Percentiles rank a stretch among this genome's conserved stretches.
Evolutionary conservation across 1,140 invertebrate species (phyloP).

Genomic region (Drosophila repletoides): DNA sequence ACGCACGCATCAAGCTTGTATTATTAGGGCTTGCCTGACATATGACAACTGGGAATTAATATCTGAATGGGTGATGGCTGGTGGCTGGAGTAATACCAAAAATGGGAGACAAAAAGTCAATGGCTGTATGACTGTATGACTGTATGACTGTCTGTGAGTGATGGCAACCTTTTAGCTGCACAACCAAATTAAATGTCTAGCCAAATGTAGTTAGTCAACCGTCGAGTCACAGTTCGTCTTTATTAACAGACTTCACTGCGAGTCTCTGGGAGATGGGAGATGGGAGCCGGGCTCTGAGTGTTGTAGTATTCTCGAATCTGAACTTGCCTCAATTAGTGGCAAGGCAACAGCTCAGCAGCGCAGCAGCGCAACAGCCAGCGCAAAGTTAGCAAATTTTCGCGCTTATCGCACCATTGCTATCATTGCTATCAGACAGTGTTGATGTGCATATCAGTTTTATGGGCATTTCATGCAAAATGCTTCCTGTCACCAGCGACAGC

Average conservation of each 20-base stretch:
- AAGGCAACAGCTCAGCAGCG: background rate
- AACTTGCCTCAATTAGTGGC: constrained; percentile 36
- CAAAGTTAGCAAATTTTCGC: constrained; percentile 56
- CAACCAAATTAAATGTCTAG: constrained; percentile 71
- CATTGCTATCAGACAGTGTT: constrained; percentile 61
- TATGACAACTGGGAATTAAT: constrained; percentile 79
- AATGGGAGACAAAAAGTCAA: constrained; percentile 46
- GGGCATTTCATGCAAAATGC: constrained; percentile 79
- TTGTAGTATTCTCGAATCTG: constrained; percentile 2
- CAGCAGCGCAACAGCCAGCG: background rate
- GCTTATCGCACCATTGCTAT: constrained; percentile 61
- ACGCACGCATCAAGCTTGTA: constrained; percentile 68
- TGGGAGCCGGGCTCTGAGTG: background rate
- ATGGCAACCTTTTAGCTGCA: constrained; percentile 74
- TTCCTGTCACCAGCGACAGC: constrained; percentile 50
- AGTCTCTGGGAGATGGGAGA: too few species aligned
- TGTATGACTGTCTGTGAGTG: constrained; percentile 44
- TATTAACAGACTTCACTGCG: constrained; percentile 56
- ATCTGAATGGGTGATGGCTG: constrained; percentile 3
- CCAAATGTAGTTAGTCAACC: constrained; percentile 36
- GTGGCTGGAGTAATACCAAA: constrained; percentile 1
- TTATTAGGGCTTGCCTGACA: constrained; percentile 68
- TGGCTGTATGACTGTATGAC: constrained; percentile 46
- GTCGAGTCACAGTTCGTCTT: constrained; percentile 37
- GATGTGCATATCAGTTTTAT: constrained; percentile 79